Conservation (phyloP, 2,888 invertebrate species). For the Melangyna quadrimaculata region DNA sequence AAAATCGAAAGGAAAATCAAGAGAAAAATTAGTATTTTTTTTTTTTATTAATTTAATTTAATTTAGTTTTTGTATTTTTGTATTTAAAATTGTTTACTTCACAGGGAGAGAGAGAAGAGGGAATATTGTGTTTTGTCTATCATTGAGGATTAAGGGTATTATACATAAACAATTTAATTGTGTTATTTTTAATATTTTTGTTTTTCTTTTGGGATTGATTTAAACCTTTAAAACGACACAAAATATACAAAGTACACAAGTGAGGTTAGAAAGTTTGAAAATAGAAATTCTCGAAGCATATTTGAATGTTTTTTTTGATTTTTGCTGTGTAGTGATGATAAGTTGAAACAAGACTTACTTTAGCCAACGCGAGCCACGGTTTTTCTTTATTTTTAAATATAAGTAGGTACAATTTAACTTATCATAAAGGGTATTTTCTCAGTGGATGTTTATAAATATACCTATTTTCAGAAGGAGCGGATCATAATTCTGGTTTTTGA, state of each 20-base stretch:
- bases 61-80: slow-evolving; percentile 3
- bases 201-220: not conserved
- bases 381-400: slow-evolving; percentile 11
- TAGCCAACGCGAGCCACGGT: slow-evolving; percentile 53
- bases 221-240: slow-evolving; percentile 24
- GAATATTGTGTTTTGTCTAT: slow-evolving; percentile 35
- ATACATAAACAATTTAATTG: not conserved
- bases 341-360: slow-evolving; percentile 34
- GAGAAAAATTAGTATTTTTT: slow-evolving; percentile 58
- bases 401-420: no score
- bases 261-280: slow-evolving; percentile 71
- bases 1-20: slow-evolving; percentile 66
- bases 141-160: not conserved
- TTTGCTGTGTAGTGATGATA: not conserved
- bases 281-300: slow-evolving; percentile 80
- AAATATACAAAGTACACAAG: not conserved
- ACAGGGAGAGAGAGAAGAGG: slow-evolving; percentile 28
- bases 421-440: not conserved
- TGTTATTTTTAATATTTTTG: not conserved
- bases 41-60: slow-evolving; percentile 26
- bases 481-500: not conserved
- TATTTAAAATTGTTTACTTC: slow-evolving; percentile 30
- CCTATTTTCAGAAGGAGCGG: not conserved
- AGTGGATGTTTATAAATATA: not conserved
- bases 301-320: slow-evolving; percentile 57